These are phyloP conservation scores for Prunella strophiata DNA, from an alignment of 2,797 vertebrate genomes.

Conservation along the genomic window DNA sequence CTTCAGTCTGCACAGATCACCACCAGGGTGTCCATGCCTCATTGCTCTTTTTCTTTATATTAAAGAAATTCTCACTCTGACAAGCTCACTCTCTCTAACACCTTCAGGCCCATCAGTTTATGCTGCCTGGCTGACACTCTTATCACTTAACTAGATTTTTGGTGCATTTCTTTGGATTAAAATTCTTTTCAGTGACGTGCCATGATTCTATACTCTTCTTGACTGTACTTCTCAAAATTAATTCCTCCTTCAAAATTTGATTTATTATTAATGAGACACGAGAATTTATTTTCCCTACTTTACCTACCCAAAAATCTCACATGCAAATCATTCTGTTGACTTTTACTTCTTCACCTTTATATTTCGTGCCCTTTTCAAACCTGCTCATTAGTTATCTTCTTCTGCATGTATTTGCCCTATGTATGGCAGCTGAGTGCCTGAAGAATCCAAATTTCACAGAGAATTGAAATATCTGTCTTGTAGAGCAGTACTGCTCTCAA, in stretches of 20 bases:
- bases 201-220: neutral
- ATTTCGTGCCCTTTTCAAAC: neutral
- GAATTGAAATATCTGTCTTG: neutral
- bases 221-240: neutral
- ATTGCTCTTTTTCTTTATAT: neutral
- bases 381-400: neutral
- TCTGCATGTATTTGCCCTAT: neutral
- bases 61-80: neutral
- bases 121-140: neutral
- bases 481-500: neutral
- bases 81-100: neutral
- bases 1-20: neutral
- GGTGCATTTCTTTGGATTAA: too few species aligned
- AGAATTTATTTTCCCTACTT: neutral
- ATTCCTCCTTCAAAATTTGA: neutral
- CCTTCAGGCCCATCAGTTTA: neutral
- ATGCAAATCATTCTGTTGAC: neutral
- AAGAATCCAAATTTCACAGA: neutral
- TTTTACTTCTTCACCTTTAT: neutral
- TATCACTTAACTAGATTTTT: neutral
- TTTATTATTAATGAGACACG: neutral
- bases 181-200: neutral
- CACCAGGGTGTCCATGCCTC: neutral
- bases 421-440: neutral
- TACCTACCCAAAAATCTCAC: accelerated